Conservation (phyloP, 64 coral and sea anemone genomes). For the Porites australiensis region DNA sequence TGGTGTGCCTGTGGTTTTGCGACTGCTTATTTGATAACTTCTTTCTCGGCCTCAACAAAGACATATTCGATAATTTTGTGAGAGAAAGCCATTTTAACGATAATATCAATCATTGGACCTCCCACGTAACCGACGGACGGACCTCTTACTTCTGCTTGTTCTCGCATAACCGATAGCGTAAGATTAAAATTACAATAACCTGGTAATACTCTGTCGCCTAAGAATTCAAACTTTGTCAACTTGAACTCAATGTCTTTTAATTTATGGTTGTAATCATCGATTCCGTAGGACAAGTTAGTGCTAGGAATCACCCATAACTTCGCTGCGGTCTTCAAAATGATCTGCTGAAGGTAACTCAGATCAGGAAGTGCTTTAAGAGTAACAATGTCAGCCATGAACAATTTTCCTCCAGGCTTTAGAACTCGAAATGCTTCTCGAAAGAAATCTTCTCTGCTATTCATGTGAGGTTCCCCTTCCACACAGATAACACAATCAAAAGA, state of each 20-base stretch:
- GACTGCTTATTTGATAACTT: conserved; percentile 12
- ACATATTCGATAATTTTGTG: conserved; percentile 36
- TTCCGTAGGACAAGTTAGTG: conserved; percentile 49
- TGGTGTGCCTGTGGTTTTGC: not conserved
- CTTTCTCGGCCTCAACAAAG: conserved; percentile 50
- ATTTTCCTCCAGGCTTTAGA: too few species aligned
- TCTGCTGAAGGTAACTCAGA: not conserved
- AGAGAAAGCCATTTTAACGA: not conserved
- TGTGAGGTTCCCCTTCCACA: too few species aligned
- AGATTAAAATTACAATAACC: conserved; percentile 40
- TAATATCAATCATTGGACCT: not conserved
- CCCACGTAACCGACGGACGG: too few species aligned
- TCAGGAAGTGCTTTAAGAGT: not conserved
- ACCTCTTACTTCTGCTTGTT: conserved; percentile 50
- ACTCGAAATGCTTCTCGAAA: too few species aligned
- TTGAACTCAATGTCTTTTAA: conserved; percentile 30
- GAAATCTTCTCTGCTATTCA: too few species aligned
- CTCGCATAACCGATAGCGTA: conserved; percentile 53
- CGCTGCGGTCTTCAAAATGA: not conserved
- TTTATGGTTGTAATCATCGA: not conserved
- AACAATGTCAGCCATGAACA: too few species aligned
- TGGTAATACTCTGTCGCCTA: conserved; percentile 62
- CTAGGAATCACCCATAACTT: conserved; percentile 18
- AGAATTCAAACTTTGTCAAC: conserved; percentile 32
- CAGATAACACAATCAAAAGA: too few species aligned